Base-by-base conservation (phyloP, 2,888 invertebrate species). In the Gortyna flavago region DNA sequence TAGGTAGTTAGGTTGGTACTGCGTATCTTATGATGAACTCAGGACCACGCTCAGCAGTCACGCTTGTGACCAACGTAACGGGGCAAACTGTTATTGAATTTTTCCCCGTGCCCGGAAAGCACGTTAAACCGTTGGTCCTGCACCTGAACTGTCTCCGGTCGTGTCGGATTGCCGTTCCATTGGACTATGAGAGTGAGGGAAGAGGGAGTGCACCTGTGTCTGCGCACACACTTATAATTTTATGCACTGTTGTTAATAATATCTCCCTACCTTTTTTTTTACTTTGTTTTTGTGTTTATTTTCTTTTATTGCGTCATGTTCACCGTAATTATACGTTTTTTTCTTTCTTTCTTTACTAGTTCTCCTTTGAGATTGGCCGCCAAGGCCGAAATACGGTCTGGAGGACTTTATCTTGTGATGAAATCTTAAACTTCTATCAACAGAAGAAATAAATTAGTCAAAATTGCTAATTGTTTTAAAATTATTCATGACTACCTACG, bases 401-500 rank as follows among this genome's bases (percentile, higher is more conserved):
- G 25, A 25, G 9, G 54, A 11, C 11, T 54, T 54, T 62, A 66
- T 61, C 44, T 54, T 6, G 6, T 16, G 3, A 32, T 7, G n/a
- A 48, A 80, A 72, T 72, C 57, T 65, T 21, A 13, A 72, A 13
- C 25, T 29, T 54, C 18, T 18, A 68, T 54, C 18, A 51, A 57
- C 62, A 57, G 59, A 59, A 83, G 44, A 79, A 68, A 72, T 68
- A 65, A 72, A 38, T 69, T 44, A 64, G 6, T 7, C 8, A 62
- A 67, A 44, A 51, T 18, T 29, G 32, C 21, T 41, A 44, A 54
- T 54, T 25, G 1, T 68, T 69, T 41, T 1, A n/a, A 35, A 72
- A 38, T 79, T 68, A 84, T 80, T 80, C 72, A 80, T 6, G 21
- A 16, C 29, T 66, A 66, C 21, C 57, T 38, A 6, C 62, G 59